These are phyloP conservation scores for Bombus waltoni DNA, from an alignment of 1,140 invertebrate genomes.

Conservation along the genomic window DNA sequence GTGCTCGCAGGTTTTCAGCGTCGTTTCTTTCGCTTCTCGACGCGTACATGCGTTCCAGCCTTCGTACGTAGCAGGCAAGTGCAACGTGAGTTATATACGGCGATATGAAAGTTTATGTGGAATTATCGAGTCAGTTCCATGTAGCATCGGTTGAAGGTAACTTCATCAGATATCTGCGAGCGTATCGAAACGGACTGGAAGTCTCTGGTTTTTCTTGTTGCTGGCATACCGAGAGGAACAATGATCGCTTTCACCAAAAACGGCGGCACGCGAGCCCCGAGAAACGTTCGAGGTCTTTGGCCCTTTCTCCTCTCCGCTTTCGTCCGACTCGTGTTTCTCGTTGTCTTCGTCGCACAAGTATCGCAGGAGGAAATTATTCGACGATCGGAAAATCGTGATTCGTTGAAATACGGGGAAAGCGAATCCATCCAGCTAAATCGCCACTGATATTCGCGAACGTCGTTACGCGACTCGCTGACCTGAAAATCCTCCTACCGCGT, in stretches of 20 bases:
- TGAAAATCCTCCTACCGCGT: slow-evolving; percentile 75
- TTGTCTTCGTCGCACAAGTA: neutral
- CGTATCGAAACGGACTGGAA: neutral
- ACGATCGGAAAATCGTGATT: neutral
- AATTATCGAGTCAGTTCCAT: neutral
- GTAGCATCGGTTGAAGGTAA: slow-evolving; percentile 7
- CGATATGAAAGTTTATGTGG: neutral
- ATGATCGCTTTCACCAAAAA: slow-evolving; percentile 66
- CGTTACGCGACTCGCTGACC: slow-evolving; percentile 75
- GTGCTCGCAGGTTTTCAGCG: no score
- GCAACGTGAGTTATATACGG: no score
- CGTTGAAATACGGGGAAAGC: neutral
- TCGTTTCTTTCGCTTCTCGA: no score
- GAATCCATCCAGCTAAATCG: neutral
- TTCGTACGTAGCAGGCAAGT: no score
- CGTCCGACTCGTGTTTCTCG: neutral
- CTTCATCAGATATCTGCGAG: neutral
- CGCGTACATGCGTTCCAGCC: no score
- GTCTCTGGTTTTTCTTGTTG: slow-evolving; percentile 1
- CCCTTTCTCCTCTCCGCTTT: slow-evolving; percentile 26
- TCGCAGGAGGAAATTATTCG: slow-evolving; percentile 15
- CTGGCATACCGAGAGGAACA: slow-evolving; percentile 42
- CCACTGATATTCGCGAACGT: slow-evolving; percentile 35
- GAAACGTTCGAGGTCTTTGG: slow-evolving; percentile 58
- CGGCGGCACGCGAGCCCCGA: slow-evolving; percentile 24